A percentile compares a stretch with the other conserved stretches of the same genome.
phyloP scores from a whole-genome alignment of 2,797 vertebrate species.

The Chelonia mydas region DNA sequence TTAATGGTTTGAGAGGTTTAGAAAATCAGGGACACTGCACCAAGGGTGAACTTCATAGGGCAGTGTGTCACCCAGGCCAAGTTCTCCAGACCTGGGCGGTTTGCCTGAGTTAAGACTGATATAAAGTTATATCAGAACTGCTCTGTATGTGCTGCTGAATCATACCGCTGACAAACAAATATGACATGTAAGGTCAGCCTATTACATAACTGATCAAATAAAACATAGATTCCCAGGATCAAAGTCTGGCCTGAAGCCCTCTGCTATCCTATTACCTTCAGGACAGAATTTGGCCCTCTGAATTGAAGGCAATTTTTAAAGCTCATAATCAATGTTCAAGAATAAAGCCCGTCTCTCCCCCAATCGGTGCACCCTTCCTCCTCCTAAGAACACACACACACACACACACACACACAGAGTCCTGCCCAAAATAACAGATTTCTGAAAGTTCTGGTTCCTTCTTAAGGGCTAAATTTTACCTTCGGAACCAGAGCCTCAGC shows the following conservation, averaged over 20 bases:
- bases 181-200: not conserved
- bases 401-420: not conserved
- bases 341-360: not conserved
- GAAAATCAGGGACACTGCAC: not conserved
- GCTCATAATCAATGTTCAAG: not conserved
- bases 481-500: not conserved
- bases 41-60: not conserved
- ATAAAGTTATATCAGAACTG: not conserved
- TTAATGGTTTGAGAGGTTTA: not conserved
- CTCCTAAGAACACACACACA: not conserved
- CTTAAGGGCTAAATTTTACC: not conserved
- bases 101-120: not conserved
- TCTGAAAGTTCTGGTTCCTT: not conserved
- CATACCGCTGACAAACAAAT: not conserved
- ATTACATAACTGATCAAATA: not conserved
- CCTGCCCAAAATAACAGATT: not conserved
- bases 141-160: not conserved
- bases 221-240: not conserved
- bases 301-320: not conserved
- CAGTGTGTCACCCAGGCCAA: not conserved
- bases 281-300: not conserved
- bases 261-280: not conserved
- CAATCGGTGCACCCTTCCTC: not conserved
- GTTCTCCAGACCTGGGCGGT: not conserved
- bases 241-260: not conserved